phyloP scores from a whole-genome alignment of 2,888 invertebrate species.

The Spodoptera exigua region DNA sequence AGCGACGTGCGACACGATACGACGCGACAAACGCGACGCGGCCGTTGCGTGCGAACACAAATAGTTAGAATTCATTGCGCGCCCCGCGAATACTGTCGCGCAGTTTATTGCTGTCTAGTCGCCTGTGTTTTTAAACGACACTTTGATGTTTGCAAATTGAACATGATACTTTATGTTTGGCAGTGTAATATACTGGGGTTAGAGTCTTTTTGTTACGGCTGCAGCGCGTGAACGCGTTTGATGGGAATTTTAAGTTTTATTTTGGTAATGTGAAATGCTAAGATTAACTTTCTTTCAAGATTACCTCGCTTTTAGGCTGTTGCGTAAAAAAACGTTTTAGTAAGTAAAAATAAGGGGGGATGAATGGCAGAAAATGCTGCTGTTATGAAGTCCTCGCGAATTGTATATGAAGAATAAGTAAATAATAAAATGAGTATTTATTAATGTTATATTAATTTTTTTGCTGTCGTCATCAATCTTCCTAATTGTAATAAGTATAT shows the following conservation, averaged over 20 bases:
- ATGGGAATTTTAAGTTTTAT: slow-evolving; percentile 24
- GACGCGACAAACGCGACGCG: slow-evolving; percentile 37
- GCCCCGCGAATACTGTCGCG: slow-evolving; percentile 55
- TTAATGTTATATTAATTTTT: too few relatives aligned
- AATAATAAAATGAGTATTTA: too few relatives aligned
- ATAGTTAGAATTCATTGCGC: slow-evolving; percentile 63
- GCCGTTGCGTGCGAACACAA: slow-evolving; percentile 55
- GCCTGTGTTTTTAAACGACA: slow-evolving; percentile 60
- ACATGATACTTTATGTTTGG: slow-evolving; percentile 57
- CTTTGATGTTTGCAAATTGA: slow-evolving; percentile 59
- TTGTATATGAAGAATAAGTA: too few relatives aligned
- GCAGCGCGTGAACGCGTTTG: slow-evolving; percentile 35
- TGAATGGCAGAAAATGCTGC: too few relatives aligned
- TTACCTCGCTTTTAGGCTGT: too few relatives aligned
- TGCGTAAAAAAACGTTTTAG: too few relatives aligned
- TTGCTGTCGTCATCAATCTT: too few relatives aligned
- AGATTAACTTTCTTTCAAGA: slow-evolving; percentile 5
- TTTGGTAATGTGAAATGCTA: slow-evolving; percentile 16
- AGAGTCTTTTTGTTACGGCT: slow-evolving; percentile 35
- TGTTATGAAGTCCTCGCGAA: too few relatives aligned
- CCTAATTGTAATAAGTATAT: too few relatives aligned
- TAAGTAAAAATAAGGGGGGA: too few relatives aligned
- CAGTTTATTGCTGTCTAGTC: slow-evolving; percentile 56
- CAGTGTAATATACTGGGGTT: slow-evolving; percentile 45
- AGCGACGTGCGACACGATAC: slow-evolving; percentile 6